Evolutionary conservation across 35 echinoderm and acorn worm genomes (phyloP).

Genomic region (Stichopus chloronotus): DNA sequence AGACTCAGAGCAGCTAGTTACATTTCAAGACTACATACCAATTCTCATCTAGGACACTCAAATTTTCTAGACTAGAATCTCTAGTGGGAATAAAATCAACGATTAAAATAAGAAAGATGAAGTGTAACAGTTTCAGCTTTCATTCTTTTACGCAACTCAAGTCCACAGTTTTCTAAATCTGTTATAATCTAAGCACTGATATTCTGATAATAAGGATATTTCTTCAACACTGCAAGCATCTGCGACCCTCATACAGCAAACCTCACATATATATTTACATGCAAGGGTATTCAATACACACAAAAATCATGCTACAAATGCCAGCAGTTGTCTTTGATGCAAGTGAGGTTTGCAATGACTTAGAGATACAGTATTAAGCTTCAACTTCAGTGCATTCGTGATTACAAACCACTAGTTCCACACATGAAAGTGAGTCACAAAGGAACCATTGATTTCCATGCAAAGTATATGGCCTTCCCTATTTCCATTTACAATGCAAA

Average conservation of each 20-base stretch:
- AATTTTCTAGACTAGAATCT: no score
- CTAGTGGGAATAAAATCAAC: no score
- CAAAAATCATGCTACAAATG: not conserved
- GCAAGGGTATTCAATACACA: not conserved
- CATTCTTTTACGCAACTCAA: not conserved
- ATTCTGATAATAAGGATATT: not conserved
- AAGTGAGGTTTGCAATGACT: not conserved
- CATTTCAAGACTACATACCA: no score
- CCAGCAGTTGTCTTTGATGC: not conserved
- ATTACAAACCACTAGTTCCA: slow-evolving; percentile 3
- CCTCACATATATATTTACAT: not conserved
- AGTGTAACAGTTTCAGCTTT: no score
- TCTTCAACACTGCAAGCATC: slow-evolving; percentile 1
- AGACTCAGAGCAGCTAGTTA: no score
- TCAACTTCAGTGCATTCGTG: not conserved
- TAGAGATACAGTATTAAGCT: not conserved
- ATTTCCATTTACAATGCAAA: not conserved
- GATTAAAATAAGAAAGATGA: no score
- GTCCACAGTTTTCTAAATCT: not conserved
- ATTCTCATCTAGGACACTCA: no score
- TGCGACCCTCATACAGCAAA: not conserved
- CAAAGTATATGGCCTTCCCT: not conserved
- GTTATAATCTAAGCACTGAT: not conserved
- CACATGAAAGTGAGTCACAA: not conserved
- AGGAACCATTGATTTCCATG: not conserved